Evolutionary conservation across 2,113 vertebrate species (phyloP).

Genomic region (Calonectris borealis): DNA sequence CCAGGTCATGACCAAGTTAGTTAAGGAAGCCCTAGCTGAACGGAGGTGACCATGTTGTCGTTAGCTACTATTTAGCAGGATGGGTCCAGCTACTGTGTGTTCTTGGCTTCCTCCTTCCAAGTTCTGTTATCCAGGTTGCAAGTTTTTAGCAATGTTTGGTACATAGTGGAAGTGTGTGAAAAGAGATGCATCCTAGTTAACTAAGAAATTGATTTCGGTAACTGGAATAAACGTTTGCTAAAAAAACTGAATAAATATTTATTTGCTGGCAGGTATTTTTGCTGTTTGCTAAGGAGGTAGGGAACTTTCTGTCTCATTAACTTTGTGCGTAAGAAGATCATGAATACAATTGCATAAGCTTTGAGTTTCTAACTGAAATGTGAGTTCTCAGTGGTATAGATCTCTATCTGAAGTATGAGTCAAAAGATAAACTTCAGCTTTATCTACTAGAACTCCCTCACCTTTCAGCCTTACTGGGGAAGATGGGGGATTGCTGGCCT

Average conservation of each 20-base stretch:
- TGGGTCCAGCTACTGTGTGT: neutral
- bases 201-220: neutral
- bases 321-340: neutral
- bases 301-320: slow-evolving; percentile 21
- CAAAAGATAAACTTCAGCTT: neutral
- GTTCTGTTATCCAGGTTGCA: neutral
- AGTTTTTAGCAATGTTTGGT: neutral
- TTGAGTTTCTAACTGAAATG: neutral
- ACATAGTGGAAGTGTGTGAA: neutral
- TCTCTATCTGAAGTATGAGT: neutral
- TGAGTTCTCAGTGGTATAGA: neutral
- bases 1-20: neutral
- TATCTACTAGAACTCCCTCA: neutral
- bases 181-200: neutral
- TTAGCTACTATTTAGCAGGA: neutral
- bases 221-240: neutral
- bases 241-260: neutral
- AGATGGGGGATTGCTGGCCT: neutral
- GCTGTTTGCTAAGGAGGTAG: slow-evolving; percentile 28
- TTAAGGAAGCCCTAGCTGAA: neutral
- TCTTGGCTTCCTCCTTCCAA: neutral
- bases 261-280: neutral
- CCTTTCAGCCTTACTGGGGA: neutral
- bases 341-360: neutral
- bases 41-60: accelerated